These are phyloP conservation scores for Machimus rusticus DNA, from an alignment of 2,888 invertebrate genomes.

Conservation along the genomic window DNA sequence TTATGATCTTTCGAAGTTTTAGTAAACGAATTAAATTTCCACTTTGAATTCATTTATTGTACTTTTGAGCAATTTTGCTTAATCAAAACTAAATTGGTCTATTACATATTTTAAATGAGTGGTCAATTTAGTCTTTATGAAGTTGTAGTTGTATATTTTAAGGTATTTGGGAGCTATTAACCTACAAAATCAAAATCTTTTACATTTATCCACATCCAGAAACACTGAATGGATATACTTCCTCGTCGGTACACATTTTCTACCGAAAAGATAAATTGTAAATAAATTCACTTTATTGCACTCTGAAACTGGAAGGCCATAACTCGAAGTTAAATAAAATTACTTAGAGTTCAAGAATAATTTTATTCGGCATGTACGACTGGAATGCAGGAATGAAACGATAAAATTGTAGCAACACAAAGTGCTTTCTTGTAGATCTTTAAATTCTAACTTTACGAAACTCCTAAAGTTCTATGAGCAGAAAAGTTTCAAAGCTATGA, in stretches of 20 bases:
- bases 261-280: not conserved
- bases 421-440: not conserved
- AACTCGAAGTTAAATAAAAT: not conserved
- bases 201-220: not conserved
- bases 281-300: not conserved
- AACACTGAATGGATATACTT: not conserved
- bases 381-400: not conserved
- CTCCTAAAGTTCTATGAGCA: not conserved
- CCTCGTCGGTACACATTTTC: not conserved
- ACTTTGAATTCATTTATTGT: too few relatives aligned
- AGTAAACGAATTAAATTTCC: too few relatives aligned
- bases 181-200: not conserved
- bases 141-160: not conserved
- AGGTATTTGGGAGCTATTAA: not conserved
- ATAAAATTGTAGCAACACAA: not conserved
- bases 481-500: not conserved
- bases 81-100: not conserved
- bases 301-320: not conserved
- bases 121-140: not conserved
- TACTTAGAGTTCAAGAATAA: not conserved
- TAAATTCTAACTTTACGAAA: not conserved
- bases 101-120: not conserved
- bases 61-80: too few relatives aligned
- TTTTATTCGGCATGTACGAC: not conserved
- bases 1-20: too few relatives aligned